A percentile compares a stretch with the other conserved stretches of the same genome.
phyloP scores from a whole-genome alignment of 2,113 vertebrate species.

The Microtus richardsoni region DNA sequence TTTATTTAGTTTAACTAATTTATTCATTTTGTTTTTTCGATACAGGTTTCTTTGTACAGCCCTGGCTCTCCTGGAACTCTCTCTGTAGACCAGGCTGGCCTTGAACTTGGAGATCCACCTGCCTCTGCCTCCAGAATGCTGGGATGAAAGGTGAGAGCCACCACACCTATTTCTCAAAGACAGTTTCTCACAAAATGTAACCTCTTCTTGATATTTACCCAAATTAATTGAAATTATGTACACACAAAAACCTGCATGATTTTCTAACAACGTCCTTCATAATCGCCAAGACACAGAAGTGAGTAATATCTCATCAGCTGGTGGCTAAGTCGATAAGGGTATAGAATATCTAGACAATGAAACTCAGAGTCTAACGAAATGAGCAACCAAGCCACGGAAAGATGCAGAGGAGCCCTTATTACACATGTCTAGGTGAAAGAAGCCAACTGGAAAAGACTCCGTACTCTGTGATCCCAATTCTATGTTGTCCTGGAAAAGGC shows the following conservation, averaged over 20 bases:
- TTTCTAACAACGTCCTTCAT: slow-evolving; percentile 33
- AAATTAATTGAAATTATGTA: slow-evolving; percentile 31
- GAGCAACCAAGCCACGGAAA: background rate
- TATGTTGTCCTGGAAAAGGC: background rate
- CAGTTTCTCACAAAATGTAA: slow-evolving; percentile 27
- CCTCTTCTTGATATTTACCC: slow-evolving; percentile 6
- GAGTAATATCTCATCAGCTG: background rate
- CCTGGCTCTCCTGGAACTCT: background rate
- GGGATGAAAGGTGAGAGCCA: background rate
- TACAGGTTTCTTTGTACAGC: background rate
- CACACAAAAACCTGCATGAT: background rate
- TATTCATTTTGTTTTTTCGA: background rate
- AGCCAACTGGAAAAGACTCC: background rate
- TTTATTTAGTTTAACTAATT: background rate
- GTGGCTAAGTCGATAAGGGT: background rate
- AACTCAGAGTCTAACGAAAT: slow-evolving; percentile 18
- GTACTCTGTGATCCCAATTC: background rate
- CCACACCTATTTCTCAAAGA: background rate
- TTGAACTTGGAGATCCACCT: background rate
- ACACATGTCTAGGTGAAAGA: background rate
- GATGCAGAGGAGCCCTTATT: background rate
- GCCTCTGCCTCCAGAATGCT: background rate
- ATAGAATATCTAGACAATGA: background rate
- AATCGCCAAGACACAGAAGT: background rate
- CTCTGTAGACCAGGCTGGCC: background rate